These are phyloP conservation scores for Tiliqua scincoides DNA, from an alignment of 2,113 vertebrate genomes.

Conservation along the genomic window DNA sequence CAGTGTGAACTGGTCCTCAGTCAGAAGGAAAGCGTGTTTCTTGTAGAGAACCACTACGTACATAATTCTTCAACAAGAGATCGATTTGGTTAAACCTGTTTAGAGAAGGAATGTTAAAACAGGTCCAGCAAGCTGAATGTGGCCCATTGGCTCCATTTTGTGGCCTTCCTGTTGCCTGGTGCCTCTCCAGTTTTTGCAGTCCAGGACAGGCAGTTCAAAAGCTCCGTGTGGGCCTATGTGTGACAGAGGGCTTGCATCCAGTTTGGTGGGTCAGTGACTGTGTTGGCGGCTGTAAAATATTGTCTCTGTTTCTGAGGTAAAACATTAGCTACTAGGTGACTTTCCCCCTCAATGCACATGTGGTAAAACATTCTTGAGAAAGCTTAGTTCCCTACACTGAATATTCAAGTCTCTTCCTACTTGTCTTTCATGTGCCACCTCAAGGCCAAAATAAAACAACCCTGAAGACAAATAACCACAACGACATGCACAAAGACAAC, in stretches of 20 bases:
- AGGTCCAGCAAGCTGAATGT: neutral
- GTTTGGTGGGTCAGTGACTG: no score
- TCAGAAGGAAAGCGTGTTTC: neutral
- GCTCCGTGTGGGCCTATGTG: no score
- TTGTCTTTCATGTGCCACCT: neutral
- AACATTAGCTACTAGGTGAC: neutral
- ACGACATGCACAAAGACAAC: neutral
- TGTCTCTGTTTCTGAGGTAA: neutral
- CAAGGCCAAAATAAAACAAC: neutral
- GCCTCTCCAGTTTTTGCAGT: neutral
- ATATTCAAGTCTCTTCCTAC: neutral
- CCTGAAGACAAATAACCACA: neutral
- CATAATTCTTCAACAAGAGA: neutral
- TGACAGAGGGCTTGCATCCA: neutral
- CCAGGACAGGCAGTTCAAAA: neutral
- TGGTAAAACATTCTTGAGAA: neutral
- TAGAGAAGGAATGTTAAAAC: neutral
- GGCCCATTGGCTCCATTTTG: neutral
- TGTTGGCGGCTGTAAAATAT: neutral
- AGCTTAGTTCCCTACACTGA: neutral
- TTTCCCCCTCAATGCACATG: neutral
- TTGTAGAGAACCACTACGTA: neutral
- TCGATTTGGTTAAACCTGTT: neutral
- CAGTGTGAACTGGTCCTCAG: no score
- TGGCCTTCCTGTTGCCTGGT: neutral